phyloP scores from a whole-genome alignment of 2,113 vertebrate species.

The Gobio gobio region DNA sequence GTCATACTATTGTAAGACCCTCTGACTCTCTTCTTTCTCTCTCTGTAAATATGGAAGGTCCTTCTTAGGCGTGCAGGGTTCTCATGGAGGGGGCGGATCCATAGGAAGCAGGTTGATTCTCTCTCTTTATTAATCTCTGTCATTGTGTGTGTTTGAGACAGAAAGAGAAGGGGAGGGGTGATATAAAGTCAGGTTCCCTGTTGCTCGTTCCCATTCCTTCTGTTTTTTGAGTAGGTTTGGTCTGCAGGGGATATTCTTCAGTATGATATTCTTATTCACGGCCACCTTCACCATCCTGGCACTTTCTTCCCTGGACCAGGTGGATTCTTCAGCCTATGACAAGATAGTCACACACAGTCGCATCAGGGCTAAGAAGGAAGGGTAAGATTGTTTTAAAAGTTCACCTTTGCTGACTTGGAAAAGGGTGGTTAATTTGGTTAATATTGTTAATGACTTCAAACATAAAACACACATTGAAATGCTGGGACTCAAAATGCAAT shows the following conservation, averaged over 20 bases:
- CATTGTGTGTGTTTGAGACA: constrained; percentile 63
- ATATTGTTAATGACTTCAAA: not conserved
- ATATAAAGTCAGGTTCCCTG: constrained; percentile 87
- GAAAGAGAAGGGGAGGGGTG: constrained; percentile 67
- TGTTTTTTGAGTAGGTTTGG: constrained; percentile 65
- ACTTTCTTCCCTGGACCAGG: constrained; percentile 75
- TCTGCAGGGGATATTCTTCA: constrained; percentile 67
- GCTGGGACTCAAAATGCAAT: not conserved
- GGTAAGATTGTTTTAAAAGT: constrained; percentile 79
- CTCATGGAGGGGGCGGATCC: constrained; percentile 52
- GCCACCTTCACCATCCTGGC: constrained; percentile 73
- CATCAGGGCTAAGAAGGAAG: constrained; percentile 90
- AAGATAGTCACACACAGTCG: constrained; percentile 95
- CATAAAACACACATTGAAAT: not conserved
- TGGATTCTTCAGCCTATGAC: constrained; percentile 89
- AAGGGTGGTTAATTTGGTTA: too few relatives aligned
- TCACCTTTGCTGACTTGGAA: not conserved
- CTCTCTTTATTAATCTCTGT: constrained; percentile 49
- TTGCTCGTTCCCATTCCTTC: constrained; percentile 71
- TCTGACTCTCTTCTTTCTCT: not conserved
- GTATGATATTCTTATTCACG: constrained; percentile 82
- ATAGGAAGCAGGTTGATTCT: constrained; percentile 49
- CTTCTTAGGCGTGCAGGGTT: constrained; percentile 45
- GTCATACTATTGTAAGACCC: not conserved
- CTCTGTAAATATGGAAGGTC: not conserved